Base-by-base conservation (phyloP, 1,140 invertebrate genomes). In the Drosophila pseudoobscura region DNA sequence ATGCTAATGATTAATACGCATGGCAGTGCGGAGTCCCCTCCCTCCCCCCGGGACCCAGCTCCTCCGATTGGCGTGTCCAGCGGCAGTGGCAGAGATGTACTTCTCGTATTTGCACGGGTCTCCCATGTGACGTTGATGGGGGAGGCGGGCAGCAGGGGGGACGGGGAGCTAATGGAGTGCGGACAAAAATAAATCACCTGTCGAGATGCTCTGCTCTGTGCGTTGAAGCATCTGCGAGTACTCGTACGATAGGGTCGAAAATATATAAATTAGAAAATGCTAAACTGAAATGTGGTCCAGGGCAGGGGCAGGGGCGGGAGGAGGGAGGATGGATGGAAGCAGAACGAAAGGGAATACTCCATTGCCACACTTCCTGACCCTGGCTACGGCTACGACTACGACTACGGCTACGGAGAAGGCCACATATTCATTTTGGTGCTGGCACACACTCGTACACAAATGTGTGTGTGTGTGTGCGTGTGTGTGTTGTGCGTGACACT, bases 321-420 rank as follows among this genome's bases (percentile, higher is more conserved):
- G n/a, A 11, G 20, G 7, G 11, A 26, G 0, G 24, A 26, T 26
- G 20, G 20, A 9, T 41, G 51, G 50, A 66, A 72, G 80, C 80
- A 26, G 24, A 5, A 26, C 24, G 24, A 26, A 79, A 76, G 68
- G 69, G 66, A 77, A 84, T 72, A 49, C 75, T 75, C 35, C 63
- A 64, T 84, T 87, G 66, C 66, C 74, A 88, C 62, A 82, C 70
- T 78, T 78, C 83, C 78, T 87, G 82, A 87, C 82, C 82, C 82
- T 87, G 82, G 83, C 51, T 75, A 78, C 65, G 20, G 45, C 20
- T 20, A 20, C 20, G 0, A 2, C 20, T 20, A 20, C 20, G 82
- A 78, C 51, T 75, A 20, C 20, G 20, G 75, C 51, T 75, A 78
- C 65, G 20, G 45, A 13, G 49, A 59, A 74, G 53, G 47, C 31